A percentile compares a stretch with the other conserved stretches of the same genome.
Evolutionary conservation across 2,113 vertebrate species (phyloP).

Genomic region (Lycaon pictus): DNA sequence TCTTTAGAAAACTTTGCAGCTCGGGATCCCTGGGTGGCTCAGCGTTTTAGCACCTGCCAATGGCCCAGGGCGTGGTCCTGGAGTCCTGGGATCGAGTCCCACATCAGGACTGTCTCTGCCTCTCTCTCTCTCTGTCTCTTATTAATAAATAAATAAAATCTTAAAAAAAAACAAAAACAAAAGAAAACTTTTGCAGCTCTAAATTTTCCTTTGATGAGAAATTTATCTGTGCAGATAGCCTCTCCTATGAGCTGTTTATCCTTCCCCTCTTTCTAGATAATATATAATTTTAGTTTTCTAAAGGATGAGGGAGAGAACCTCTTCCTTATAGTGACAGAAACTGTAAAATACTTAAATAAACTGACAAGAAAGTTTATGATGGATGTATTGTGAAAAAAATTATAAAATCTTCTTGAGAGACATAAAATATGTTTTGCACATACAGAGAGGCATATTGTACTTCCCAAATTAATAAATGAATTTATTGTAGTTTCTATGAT

Average conservation of each 20-base stretch:
- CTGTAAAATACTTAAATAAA: not conserved
- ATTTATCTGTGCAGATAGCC: not conserved
- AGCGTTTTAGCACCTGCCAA: too few relatives aligned
- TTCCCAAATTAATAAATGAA: not conserved
- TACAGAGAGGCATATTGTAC: not conserved
- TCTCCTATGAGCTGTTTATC: not conserved
- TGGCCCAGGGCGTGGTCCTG: too few relatives aligned
- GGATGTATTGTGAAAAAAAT: not conserved
- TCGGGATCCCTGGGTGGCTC: not conserved
- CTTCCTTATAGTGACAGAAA: not conserved
- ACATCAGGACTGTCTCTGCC: too few relatives aligned
- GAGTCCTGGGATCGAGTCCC: too few relatives aligned
- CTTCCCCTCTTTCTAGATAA: not conserved
- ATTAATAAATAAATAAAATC: too few relatives aligned
- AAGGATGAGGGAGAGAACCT: not conserved
- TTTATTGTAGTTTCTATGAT: not conserved
- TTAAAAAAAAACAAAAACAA: too few relatives aligned
- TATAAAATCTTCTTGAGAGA: not conserved
- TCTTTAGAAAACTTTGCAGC: not conserved
- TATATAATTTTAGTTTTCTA: not conserved
- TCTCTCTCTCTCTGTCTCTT: too few relatives aligned
- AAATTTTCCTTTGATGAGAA: slow-evolving; percentile 39
- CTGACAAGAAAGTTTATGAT: not conserved
- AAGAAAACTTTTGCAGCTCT: not conserved
- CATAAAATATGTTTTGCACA: not conserved